phyloP scores from a whole-genome alignment of 2,797 vertebrate species.

The Bovichtus diacanthus region DNA sequence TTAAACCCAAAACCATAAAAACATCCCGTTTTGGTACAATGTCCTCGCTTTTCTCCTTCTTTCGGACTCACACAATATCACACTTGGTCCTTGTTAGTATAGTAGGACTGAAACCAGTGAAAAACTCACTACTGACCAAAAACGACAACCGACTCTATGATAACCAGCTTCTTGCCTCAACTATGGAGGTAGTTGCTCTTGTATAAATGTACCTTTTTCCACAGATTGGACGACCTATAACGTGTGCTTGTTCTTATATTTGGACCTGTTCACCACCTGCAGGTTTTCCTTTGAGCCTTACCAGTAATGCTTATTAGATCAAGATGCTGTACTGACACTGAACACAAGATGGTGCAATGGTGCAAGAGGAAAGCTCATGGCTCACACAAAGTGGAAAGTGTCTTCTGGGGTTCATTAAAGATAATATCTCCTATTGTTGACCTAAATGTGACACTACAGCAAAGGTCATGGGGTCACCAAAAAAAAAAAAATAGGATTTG shows the following conservation, averaged over 20 bases:
- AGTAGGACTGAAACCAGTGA: not conserved
- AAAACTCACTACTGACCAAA: not conserved
- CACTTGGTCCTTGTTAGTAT: not conserved
- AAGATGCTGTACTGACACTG: not conserved
- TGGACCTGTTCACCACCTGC: not conserved
- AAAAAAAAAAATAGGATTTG: not conserved
- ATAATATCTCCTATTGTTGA: too few species aligned
- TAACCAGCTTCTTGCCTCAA: not conserved
- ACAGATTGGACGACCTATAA: not conserved
- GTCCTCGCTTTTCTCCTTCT: not conserved
- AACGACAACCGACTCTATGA: not conserved
- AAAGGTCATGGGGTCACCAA: not conserved
- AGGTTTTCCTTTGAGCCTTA: not conserved
- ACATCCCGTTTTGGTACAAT: not conserved
- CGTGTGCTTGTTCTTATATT: not conserved
- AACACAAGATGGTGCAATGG: conserved; percentile 16
- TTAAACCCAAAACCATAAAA: not conserved
- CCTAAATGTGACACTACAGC: not conserved
- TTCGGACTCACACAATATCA: not conserved
- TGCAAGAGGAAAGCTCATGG: not conserved
- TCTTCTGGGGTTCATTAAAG: not conserved
- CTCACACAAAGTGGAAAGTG: not conserved
- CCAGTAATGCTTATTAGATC: too few species aligned
- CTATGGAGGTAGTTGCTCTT: not conserved
- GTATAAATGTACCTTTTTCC: not conserved